A percentile compares a stretch with the other conserved stretches of the same genome.
Evolutionary conservation across 1,140 invertebrate genomes (phyloP).

Genomic region (Drosophila teissieri): DNA sequence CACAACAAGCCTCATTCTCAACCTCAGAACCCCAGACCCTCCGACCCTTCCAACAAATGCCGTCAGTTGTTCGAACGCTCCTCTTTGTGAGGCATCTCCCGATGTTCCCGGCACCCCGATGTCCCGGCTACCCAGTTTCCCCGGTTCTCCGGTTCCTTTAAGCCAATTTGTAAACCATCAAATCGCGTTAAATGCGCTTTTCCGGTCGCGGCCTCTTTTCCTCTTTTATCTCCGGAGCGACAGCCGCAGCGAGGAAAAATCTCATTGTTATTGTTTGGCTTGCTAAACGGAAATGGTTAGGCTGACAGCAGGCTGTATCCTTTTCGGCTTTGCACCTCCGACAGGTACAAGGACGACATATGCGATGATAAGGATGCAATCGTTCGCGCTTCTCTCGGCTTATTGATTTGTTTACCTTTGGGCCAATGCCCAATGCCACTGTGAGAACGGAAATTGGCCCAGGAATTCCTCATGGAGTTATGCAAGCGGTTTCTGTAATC

Average conservation of each 20-base stretch:
- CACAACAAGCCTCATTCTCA: slow-evolving; percentile 65
- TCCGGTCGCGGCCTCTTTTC: slow-evolving; percentile 64
- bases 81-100: slow-evolving; percentile 1
- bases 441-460: slow-evolving; percentile 66
- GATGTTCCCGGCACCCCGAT: neutral
- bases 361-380: slow-evolving; percentile 57
- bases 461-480: slow-evolving; percentile 16
- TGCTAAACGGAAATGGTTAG: slow-evolving; percentile 78
- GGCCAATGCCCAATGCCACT: slow-evolving; percentile 52
- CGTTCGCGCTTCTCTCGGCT: slow-evolving; percentile 48
- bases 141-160: slow-evolving; percentile 66
- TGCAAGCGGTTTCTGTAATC: slow-evolving; percentile 2
- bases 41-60: slow-evolving; percentile 45
- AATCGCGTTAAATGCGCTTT: slow-evolving; percentile 83
- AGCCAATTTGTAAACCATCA: slow-evolving; percentile 83
- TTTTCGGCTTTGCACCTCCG: slow-evolving; percentile 47
- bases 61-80: slow-evolving; percentile 54
- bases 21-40: slow-evolving; percentile 24
- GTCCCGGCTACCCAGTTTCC: slow-evolving; percentile 1
- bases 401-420: slow-evolving; percentile 80
- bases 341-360: slow-evolving; percentile 64
- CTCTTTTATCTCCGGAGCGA: slow-evolving; percentile 30
- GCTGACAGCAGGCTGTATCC: slow-evolving; percentile 41
- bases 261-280: slow-evolving; percentile 78
- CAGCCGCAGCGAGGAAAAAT: slow-evolving; percentile 51